Conservation (phyloP, 2,797 vertebrate genomes). For the Pseudochirops cupreus region DNA sequence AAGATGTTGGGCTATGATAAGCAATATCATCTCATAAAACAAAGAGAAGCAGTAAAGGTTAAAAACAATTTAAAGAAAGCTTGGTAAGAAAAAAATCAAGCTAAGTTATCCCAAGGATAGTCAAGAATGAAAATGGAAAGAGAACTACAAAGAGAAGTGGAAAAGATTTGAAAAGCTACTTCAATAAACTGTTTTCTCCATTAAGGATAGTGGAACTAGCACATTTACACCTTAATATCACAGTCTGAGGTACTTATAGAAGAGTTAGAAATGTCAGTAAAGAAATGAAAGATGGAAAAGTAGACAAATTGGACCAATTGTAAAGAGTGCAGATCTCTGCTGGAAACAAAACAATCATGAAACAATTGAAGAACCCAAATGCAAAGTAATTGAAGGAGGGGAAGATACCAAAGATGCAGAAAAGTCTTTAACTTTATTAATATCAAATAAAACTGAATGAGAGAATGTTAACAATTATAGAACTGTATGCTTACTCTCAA, state of each 20-base stretch:
- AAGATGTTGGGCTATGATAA: background rate
- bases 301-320: background rate
- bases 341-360: background rate
- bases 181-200: background rate
- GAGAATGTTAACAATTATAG: background rate
- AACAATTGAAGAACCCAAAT: background rate
- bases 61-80: background rate
- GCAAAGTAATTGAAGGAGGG: background rate
- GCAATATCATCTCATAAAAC: background rate
- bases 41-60: background rate
- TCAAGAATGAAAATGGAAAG: background rate
- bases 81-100: background rate
- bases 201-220: background rate
- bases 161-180: background rate
- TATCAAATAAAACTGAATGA: background rate
- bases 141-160: background rate
- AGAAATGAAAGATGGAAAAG: background rate
- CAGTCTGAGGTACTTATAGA: background rate
- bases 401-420: background rate
- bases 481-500: background rate
- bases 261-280: background rate
- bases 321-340: background rate
- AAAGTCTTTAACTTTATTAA: background rate
- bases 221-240: background rate
- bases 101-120: background rate